These are phyloP conservation scores for Plagodis pulveraria DNA, from an alignment of 2,888 invertebrate species.

Conservation along the genomic window DNA sequence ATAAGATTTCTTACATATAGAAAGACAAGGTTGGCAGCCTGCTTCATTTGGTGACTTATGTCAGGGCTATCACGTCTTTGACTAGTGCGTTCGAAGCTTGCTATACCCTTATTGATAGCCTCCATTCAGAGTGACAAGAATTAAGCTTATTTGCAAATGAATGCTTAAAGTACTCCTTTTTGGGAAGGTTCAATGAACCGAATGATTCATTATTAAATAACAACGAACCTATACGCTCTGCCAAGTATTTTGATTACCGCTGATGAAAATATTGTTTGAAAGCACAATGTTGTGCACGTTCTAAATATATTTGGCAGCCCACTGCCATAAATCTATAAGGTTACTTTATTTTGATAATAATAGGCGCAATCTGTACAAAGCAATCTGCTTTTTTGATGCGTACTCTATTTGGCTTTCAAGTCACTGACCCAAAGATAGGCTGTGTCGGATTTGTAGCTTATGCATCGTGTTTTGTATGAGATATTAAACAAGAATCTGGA, in stretches of 20 bases:
- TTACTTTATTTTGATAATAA: conserved; percentile 42
- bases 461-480: not conserved
- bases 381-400: conserved; percentile 43
- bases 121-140: conserved; percentile 59
- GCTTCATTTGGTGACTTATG: conserved; percentile 81
- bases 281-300: conserved; percentile 28
- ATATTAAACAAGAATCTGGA: conserved; percentile 5
- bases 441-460: conserved; percentile 15
- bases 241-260: conserved; percentile 48
- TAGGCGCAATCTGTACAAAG: conserved; percentile 40
- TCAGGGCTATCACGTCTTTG: conserved; percentile 74
- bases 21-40: conserved; percentile 77
- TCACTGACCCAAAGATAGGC: conserved; percentile 41
- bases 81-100: conserved; percentile 49
- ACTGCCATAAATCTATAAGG: conserved; percentile 40
- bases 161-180: conserved; percentile 55
- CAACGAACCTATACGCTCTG: conserved; percentile 45
- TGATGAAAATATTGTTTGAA: conserved; percentile 38
- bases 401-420: conserved; percentile 38
- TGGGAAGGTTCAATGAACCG: conserved; percentile 61
- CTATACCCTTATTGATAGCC: conserved; percentile 53
- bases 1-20: conserved; percentile 61
- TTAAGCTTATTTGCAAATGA: conserved; percentile 57
- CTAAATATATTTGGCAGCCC: conserved; percentile 37
- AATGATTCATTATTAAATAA: conserved; percentile 62